Base-by-base conservation (phyloP, 2,113 vertebrate species). In the Myocastor coypus region DNA sequence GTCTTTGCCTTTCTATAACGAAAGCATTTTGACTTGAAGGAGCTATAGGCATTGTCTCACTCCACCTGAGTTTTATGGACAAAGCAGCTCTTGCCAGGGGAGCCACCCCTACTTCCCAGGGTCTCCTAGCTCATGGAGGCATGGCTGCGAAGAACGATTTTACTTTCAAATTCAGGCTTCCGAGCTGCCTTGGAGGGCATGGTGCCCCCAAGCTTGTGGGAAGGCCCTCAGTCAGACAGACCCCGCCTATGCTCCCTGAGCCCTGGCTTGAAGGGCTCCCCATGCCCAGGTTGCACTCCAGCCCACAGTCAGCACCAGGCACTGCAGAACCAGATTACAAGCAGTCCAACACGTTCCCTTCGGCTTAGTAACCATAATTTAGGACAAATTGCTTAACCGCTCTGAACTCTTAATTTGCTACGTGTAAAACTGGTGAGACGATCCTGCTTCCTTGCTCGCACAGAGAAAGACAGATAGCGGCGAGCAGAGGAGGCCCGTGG, bases 161-260 rank as follows among this genome's bases (percentile, higher is more conserved):
- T 66, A 10, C 52, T 92, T 94, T 94, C 57, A 91, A 14, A 64
- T 85, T 9, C 37, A 68, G 50, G 87, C n/a, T 40, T 94, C 71
- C 17, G 37, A 10, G 40, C 61, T 77, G 28, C 10, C 40, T 6
- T 28, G 55, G 28, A 64, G 46, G 40, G 63, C 1, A 0, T 11
- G 71, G 90, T 34, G 20, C 55, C 19, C 42, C 52, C 19, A 83
- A 40, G 12, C 50, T 91, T 57, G 8, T 42, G 19, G 14, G 37
- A 17, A 69, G 55, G 13, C 1, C 66, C 20, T 40, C 2, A 42
- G 52, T 68, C 40, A 75, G 78, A 90, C 71, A 84, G 30, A 77
- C 57, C 89, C 14, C 4, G 3, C 9, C 24, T 55, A 13, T 26
- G 68, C 3, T 94, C 22, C 24, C 37, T 0, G 26, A 46, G 5